phyloP scores from a whole-genome alignment of 2,888 invertebrate genomes.

The Camponotus fellah region DNA sequence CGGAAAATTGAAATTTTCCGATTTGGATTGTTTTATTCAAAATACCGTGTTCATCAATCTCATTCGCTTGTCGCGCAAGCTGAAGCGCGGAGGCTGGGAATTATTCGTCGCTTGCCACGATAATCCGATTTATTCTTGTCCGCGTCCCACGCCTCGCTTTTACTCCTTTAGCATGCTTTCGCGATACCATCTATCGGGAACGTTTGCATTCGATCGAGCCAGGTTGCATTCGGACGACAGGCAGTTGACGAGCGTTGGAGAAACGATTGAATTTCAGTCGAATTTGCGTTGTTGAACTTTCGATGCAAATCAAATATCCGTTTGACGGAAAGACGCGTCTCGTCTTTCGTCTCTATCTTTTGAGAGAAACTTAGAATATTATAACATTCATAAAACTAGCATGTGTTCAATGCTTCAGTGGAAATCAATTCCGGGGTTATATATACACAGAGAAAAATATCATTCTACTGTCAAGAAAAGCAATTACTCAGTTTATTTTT shows the following conservation, averaged over 20 bases:
- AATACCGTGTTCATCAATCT: background rate
- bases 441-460: no score
- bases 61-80: background rate
- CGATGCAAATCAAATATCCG: conserved; percentile 20
- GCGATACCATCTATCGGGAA: conserved; percentile 18
- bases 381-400: background rate
- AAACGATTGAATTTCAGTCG: conserved; percentile 46
- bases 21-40: background rate
- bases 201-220: conserved; percentile 38
- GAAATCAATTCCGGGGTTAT: no score
- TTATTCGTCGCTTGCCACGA: conserved; percentile 21
- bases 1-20: background rate
- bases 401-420: background rate
- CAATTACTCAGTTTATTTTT: no score
- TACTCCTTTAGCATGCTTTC: conserved; percentile 4
- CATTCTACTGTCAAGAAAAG: no score
- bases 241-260: conserved; percentile 26
- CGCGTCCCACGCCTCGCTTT: conserved; percentile 25
- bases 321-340: background rate
- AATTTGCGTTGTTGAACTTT: conserved; percentile 23
- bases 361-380: background rate
- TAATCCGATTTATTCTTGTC: conserved; percentile 46
- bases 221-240: conserved; percentile 17
- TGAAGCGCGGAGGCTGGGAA: background rate
- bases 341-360: background rate